Evolutionary conservation across 92 coral and sea anemone species (phyloP).

Genomic region (Epizoanthus ramosus): DNA sequence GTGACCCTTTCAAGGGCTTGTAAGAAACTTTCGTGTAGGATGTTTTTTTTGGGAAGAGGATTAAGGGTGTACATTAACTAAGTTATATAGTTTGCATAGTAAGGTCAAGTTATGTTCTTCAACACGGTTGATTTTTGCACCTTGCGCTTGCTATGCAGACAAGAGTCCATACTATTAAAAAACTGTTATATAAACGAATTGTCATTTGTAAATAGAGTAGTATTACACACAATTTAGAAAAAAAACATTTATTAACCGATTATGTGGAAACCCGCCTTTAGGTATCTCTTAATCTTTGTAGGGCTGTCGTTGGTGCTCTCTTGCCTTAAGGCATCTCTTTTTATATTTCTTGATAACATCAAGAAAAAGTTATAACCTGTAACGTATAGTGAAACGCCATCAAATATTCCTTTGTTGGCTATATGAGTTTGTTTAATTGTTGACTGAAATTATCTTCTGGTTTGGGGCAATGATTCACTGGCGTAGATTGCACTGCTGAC

Average conservation of each 20-base stretch:
- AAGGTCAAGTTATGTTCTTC: constrained; percentile 45
- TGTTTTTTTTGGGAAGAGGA: constrained; percentile 39
- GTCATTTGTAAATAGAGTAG: constrained; percentile 43
- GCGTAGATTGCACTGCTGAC: constrained; percentile 36
- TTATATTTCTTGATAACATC: constrained; percentile 41
- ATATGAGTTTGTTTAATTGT: constrained; percentile 43
- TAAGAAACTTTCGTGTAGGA: constrained; percentile 36
- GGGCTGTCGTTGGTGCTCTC: constrained; percentile 43
- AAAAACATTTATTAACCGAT: constrained; percentile 41
- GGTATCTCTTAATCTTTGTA: constrained; percentile 40
- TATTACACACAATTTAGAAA: constrained; percentile 45
- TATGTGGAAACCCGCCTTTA: constrained; percentile 44
- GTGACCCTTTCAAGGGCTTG: constrained; percentile 33
- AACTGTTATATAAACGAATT: constrained; percentile 43
- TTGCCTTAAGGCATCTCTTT: constrained; percentile 47
- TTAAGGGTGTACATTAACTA: constrained; percentile 5
- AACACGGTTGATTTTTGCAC: constrained; percentile 38
- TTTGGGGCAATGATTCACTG: constrained; percentile 42
- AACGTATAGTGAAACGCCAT: constrained; percentile 39
- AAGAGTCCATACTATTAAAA: constrained; percentile 24
- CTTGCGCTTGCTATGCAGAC: constrained; percentile 33
- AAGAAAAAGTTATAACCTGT: constrained; percentile 36
- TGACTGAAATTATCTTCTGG: constrained; percentile 43
- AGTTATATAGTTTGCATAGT: constrained; percentile 34
- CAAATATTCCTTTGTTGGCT: constrained; percentile 42